Evolutionary conservation across 2,797 vertebrate species (phyloP).

Genomic region (Cacajao melanocephalus): DNA sequence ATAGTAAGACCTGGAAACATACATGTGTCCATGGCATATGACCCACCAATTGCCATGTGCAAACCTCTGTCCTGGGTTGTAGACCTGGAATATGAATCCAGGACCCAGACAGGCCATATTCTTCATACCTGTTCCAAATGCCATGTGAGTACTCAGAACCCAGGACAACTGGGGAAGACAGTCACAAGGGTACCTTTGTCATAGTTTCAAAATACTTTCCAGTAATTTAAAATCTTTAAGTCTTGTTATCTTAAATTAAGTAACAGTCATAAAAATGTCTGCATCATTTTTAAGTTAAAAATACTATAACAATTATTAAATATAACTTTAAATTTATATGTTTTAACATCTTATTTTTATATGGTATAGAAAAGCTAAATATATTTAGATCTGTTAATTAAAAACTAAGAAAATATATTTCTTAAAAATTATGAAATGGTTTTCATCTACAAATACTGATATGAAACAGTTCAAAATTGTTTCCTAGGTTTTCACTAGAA

Average conservation of each 20-base stretch:
- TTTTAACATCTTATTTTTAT: background rate
- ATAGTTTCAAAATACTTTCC: background rate
- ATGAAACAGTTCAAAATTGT: background rate
- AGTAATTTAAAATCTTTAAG: background rate
- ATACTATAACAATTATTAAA: background rate
- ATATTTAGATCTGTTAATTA: background rate
- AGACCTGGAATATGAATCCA: background rate
- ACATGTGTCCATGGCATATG: background rate
- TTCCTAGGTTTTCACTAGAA: background rate
- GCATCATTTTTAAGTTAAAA: background rate
- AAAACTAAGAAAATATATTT: background rate
- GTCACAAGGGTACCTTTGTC: background rate
- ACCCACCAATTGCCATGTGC: background rate
- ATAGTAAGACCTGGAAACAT: background rate
- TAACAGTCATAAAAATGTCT: background rate
- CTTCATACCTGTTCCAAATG: background rate
- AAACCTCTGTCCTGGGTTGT: background rate
- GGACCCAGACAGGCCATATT: background rate
- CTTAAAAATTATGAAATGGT: background rate
- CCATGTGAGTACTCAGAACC: background rate
- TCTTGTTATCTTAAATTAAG: background rate
- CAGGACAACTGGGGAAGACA: background rate
- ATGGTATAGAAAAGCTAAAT: background rate
- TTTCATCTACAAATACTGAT: background rate
- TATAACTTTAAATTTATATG: background rate